Conservation (phyloP, 2,797 vertebrate species). For the Emydoidea blandingii region DNA sequence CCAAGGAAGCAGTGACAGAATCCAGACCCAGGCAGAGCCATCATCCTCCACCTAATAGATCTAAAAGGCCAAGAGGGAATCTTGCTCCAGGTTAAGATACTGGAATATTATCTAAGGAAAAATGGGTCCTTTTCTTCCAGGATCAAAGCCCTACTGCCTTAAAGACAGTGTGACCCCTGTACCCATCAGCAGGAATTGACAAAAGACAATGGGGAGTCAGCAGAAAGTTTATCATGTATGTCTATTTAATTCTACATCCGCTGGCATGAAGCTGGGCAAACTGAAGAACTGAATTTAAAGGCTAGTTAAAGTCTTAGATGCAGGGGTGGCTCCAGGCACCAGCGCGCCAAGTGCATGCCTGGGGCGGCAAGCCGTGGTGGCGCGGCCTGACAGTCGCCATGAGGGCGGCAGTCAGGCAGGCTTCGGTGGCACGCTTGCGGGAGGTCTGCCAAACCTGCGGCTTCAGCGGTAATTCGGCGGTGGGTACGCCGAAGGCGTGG, state of each 20-base stretch:
- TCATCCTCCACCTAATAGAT: slow-evolving; percentile 48
- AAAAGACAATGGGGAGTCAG: neutral
- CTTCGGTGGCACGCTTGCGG: too few relatives aligned
- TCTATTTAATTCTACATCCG: neutral
- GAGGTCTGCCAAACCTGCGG: too few relatives aligned
- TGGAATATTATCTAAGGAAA: slow-evolving; percentile 41
- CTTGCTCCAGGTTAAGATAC: slow-evolving; percentile 23
- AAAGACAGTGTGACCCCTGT: slow-evolving; percentile 22
- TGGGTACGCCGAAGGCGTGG: too few relatives aligned
- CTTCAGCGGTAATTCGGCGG: too few relatives aligned
- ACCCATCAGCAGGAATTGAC: neutral
- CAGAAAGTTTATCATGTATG: neutral
- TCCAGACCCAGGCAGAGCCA: neutral
- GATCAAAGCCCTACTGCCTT: neutral
- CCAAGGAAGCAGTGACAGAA: slow-evolving; percentile 40
- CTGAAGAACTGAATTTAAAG: neutral
- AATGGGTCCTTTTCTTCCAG: neutral
- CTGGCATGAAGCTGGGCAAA: neutral
- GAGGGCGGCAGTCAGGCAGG: too few relatives aligned
- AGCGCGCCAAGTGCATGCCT: too few relatives aligned
- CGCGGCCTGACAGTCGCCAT: too few relatives aligned
- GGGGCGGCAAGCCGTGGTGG: too few relatives aligned
- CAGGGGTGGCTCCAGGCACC: too few relatives aligned
- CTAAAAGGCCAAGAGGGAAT: slow-evolving; percentile 30
- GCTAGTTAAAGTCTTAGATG: rapidly evolving